A percentile compares a stretch with the other conserved stretches of the same genome.
Conservation (phyloP, 2,797 vertebrate species). For the Coregonus sp. region DNA sequence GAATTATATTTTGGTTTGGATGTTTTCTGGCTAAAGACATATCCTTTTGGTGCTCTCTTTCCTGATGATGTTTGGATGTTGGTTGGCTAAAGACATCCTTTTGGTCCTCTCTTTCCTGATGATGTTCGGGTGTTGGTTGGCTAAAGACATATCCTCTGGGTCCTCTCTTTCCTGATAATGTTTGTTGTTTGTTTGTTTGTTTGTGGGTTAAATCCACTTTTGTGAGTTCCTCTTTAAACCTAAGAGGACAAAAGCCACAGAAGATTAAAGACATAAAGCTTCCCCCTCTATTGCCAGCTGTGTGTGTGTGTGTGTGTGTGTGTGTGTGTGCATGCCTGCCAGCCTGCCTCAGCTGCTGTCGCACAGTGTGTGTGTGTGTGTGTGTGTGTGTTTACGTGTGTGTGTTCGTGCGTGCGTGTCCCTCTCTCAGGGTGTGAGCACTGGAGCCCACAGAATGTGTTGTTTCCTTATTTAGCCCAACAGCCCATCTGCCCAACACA, state of each 20-base stretch:
- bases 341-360: not conserved
- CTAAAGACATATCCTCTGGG: not conserved
- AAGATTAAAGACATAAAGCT: not conserved
- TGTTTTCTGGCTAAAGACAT: too few species aligned
- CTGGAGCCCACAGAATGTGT: constrained; percentile 9
- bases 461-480: too few species aligned
- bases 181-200: constrained; percentile 8
- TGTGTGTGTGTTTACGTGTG: too few species aligned
- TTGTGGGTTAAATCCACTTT: not conserved
- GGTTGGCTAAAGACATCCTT: not conserved
- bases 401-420: too few species aligned
- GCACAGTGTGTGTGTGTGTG: not conserved
- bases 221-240: not conserved
- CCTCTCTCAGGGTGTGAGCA: not conserved
- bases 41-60: not conserved
- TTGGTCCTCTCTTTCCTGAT: too few species aligned
- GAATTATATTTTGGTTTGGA: not conserved
- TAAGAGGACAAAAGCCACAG: constrained; percentile 7
- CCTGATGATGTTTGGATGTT: not conserved
- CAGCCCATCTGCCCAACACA: too few species aligned
- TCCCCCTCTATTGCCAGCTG: not conserved
- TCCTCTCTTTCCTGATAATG: not conserved
- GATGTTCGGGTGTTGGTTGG: too few species aligned
- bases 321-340: too few species aligned
- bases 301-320: not conserved